phyloP scores from a whole-genome alignment of 92 coral and sea anemone genomes.

The Porites divaricata region DNA sequence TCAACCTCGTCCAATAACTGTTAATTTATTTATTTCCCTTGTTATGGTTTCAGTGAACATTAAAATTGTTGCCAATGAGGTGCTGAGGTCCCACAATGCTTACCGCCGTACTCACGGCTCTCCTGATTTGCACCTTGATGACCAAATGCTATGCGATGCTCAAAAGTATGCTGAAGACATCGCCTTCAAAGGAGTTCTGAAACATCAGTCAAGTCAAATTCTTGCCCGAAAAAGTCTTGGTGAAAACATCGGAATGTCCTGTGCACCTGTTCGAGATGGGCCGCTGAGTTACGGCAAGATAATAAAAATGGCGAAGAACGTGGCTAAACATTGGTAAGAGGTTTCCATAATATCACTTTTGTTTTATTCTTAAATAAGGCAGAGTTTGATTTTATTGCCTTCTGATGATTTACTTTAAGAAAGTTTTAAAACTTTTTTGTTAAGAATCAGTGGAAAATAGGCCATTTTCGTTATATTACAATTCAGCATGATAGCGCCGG shows the following conservation, averaged over 20 bases:
- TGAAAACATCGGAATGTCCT: conserved; percentile 86
- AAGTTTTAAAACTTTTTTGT: no score
- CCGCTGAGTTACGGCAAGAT: conserved; percentile 11
- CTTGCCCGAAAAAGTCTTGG: conserved; percentile 68
- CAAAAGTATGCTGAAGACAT: conserved; percentile 72
- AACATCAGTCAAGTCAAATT: conserved; percentile 62
- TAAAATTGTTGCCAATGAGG: conserved; percentile 39
- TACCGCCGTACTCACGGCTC: conserved; percentile 77
- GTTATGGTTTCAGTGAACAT: background rate
- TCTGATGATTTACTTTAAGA: no score
- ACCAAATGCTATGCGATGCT: conserved; percentile 70
- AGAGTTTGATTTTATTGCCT: no score
- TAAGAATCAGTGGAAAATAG: no score
- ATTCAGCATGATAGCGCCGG: no score
- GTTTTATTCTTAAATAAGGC: no score
- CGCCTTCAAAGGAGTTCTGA: conserved; percentile 58
- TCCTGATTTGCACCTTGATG: conserved; percentile 64
- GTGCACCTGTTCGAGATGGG: conserved; percentile 56
- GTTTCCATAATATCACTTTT: background rate
- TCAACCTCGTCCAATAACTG: background rate
- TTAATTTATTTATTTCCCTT: no score
- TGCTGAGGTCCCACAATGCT: conserved; percentile 72
- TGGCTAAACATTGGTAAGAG: conserved; percentile 78
- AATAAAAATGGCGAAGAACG: conserved; percentile 60
- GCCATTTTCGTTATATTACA: no score